Conservation (phyloP, 2,797 vertebrate species). For the Tauraco hartlaubi region DNA sequence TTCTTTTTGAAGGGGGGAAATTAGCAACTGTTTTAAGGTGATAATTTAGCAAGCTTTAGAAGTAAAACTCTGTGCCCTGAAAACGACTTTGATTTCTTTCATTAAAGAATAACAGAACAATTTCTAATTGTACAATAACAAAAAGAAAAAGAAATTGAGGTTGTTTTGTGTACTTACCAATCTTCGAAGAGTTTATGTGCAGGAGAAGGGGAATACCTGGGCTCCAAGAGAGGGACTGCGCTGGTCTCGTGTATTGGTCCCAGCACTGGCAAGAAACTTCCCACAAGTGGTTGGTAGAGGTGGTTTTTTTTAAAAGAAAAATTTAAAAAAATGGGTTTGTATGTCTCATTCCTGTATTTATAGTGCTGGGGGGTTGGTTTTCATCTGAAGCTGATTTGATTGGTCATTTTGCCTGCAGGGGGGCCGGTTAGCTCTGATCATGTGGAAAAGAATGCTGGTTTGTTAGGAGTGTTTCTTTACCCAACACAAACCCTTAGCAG, state of each 20-base stretch:
- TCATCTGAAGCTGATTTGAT: slow-evolving; percentile 88
- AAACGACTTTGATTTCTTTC: not conserved
- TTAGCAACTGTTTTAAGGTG: not conserved
- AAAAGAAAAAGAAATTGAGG: not conserved
- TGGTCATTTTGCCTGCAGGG: slow-evolving; percentile 96
- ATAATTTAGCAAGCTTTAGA: not conserved
- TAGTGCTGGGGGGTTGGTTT: slow-evolving; percentile 80
- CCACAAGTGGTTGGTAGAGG: slow-evolving; percentile 61
- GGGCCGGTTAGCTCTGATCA: slow-evolving; percentile 90
- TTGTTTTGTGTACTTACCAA: slow-evolving; percentile 76
- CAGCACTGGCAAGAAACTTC: slow-evolving; percentile 44
- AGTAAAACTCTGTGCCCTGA: not conserved
- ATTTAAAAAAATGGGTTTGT: slow-evolving; percentile 65
- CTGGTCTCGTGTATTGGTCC: slow-evolving; percentile 10
- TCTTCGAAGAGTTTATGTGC: slow-evolving; percentile 22
- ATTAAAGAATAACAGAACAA: not conserved
- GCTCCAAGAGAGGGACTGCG: not conserved
- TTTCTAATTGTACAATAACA: not conserved
- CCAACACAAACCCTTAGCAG: slow-evolving; percentile 75
- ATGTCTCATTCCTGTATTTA: slow-evolving; percentile 82
- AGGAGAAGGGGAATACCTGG: slow-evolving; percentile 16
- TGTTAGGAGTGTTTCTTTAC: slow-evolving; percentile 83
- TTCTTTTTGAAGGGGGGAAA: not conserved
- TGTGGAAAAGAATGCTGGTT: slow-evolving; percentile 90
- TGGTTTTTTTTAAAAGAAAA: slow-evolving; percentile 4